phyloP scores from a whole-genome alignment of 2,113 vertebrate species.

The Nyctibius bracteatus region DNA sequence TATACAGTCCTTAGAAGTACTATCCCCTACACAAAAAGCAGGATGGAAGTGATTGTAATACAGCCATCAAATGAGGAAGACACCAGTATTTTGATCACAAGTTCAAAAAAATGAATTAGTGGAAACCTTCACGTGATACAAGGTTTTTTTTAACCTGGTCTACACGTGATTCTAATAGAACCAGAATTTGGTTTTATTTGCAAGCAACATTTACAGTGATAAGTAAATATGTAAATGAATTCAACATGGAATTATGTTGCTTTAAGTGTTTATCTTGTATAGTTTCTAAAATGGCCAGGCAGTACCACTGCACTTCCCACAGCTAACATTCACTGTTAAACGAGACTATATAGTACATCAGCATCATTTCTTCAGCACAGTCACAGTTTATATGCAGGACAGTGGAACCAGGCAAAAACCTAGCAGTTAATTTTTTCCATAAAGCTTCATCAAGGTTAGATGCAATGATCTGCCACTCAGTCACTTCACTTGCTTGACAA shows the following conservation, averaged over 20 bases:
- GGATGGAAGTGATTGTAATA: rapidly evolving
- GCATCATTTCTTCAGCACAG: neutral
- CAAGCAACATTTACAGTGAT: neutral
- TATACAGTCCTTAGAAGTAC: rapidly evolving
- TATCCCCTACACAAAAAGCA: neutral
- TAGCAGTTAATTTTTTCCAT: neutral
- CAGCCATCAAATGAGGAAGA: neutral
- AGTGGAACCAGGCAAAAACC: neutral
- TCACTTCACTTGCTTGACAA: neutral
- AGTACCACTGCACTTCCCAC: neutral
- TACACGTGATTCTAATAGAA: rapidly evolving
- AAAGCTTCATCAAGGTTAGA: neutral
- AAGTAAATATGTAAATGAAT: neutral
- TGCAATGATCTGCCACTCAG: neutral
- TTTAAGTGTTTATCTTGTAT: neutral
- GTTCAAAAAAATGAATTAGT: neutral
- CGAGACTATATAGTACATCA: rapidly evolving
- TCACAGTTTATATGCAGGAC: neutral
- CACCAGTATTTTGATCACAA: neutral
- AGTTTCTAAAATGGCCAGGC: neutral
- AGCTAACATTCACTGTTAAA: neutral
- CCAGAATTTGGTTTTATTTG: neutral
- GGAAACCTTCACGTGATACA: rapidly evolving
- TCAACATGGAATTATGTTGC: neutral
- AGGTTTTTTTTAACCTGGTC: neutral